Base-by-base conservation (phyloP, 2,797 vertebrate species). In the Sebastes taczanowskii region DNA sequence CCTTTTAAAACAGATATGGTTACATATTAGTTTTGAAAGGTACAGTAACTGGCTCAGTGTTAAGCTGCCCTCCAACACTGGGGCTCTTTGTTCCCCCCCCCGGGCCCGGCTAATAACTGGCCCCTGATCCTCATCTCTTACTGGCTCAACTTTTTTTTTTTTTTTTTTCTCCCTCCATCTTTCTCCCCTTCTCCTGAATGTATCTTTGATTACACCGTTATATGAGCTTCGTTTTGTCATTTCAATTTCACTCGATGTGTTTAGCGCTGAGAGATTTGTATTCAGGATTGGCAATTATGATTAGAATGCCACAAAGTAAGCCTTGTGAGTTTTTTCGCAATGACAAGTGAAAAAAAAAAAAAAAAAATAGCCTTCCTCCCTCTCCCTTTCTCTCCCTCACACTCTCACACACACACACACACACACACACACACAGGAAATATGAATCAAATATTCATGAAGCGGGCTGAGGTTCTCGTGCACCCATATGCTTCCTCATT, bases 1-100 rank as follows among this genome's bases (percentile, higher is more conserved):
- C 97, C 97, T 98, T 99, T 98, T 97, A 98, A 98, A 98, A 97
- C 97, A 98, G 98, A 99, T 98, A 98, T 97, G 97, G 97, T 98
- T 98, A 97, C 98, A 97, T 97, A 97, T 98, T 97, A 95, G 96
- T 97, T 98, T 97, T 97, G 97, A 97, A 97, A 98, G 97, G 97
- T 98, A 97, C 96, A 95, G 97, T 97, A 97, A 97, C 87, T 92
- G 96, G 95, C 87, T 95, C 95, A 92, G 95, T 92, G 94, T 96
- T 92, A 95, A 87, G 91, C 96, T 94, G 95, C 95, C 78, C 94
- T 89, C 92, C 91, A 97, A 98, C 97, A 98, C 97, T 96, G 95
- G 90, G 58, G 89, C 96, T 96, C 93, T 98, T 98, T 98, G 98
- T 99, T 90, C 90, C 92, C 29, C 92, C 29, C 89, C 27, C 42